phyloP scores from a whole-genome alignment of 1,140 invertebrate genomes.

The Zaprionus camerounensis region DNA sequence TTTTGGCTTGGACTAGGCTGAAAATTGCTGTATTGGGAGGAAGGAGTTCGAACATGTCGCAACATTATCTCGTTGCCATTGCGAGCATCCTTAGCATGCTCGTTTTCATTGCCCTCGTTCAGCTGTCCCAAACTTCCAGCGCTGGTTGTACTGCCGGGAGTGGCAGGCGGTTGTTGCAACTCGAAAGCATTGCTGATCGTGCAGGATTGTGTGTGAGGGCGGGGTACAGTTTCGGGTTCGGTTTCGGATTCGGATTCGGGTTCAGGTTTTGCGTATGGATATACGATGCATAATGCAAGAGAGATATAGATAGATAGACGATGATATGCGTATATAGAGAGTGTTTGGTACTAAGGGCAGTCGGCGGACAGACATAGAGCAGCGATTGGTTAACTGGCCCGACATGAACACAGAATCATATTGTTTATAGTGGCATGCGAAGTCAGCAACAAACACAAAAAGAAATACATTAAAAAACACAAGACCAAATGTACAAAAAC shows the following conservation, averaged over 20 bases:
- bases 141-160: constrained; percentile 46
- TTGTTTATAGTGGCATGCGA: constrained; percentile 14
- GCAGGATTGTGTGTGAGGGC: constrained; percentile 9
- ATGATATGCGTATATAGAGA: neutral
- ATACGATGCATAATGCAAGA: constrained; percentile 29
- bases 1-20: constrained; percentile 28
- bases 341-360: neutral
- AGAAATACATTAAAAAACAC: constrained; percentile 24
- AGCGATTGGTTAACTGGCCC: neutral
- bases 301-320: constrained; percentile 3
- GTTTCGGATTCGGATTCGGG: neutral
- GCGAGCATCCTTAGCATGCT: constrained; percentile 34
- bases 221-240: neutral
- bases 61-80: constrained; percentile 30
- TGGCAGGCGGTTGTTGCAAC: constrained; percentile 44
- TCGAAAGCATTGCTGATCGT: constrained; percentile 63
- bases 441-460: constrained; percentile 39
- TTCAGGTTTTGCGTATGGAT: constrained; percentile 23
- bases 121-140: constrained; percentile 34
- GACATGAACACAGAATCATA: neutral
- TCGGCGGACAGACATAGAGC: neutral
- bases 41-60: neutral
- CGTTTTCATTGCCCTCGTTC: constrained; percentile 30
- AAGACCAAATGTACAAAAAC: neutral
- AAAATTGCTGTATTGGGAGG: neutral